Evolutionary conservation across 2,797 vertebrate genomes (phyloP), one percentile per base, ranked within the genome.

Genomic region (Esox masquinongy): DNA sequence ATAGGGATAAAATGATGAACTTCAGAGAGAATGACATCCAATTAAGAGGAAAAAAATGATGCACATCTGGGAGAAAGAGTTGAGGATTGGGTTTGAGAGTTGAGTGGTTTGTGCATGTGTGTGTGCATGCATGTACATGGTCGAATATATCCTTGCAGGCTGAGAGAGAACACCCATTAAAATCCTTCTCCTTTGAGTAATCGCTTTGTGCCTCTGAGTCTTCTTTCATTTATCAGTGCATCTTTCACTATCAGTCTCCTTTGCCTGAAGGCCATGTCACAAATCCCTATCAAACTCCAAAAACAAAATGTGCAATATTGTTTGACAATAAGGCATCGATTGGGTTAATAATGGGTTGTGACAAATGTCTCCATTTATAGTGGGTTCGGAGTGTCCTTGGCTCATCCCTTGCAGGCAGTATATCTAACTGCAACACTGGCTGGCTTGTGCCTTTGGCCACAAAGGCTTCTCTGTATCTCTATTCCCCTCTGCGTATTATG

Each of bases 301-400:
- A 89, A 91, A 87, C 77, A 81, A 82, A 85, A 86, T 85, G 81
- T 71, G 74, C 78, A 89, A 86, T 88, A 89, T 88, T 88, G 83
- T 87, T 88, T 77, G 85, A 91, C 84, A 86, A 90, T 91, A 89
- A 80, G 71, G 75, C 84, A 88, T 90, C 83, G 91, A 93, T 90
- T 91, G 83, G 85, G 85, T 91, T 92, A 87, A 90, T 92, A 94
- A 92, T 89, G 89, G 77, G 83, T 78, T 0, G 71, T 86, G 88
- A 93, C 92, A 92, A 94, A 93, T 87, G 87, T 79, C 74, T 83
- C 83, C 82, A 92, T 92, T 93, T 89, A 93, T 89, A 74, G 74
- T 69, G 61, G 43, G 59, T 43, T 3, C 29, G 4, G 82, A 84
- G 81, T 89, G 89, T 91, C 89, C 91, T 93, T 92, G 90, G 79